A percentile compares a stretch with the other conserved stretches of the same genome.
phyloP scores from a whole-genome alignment of 2,888 invertebrate genomes.

The Xestoiulus laeticollis region DNA sequence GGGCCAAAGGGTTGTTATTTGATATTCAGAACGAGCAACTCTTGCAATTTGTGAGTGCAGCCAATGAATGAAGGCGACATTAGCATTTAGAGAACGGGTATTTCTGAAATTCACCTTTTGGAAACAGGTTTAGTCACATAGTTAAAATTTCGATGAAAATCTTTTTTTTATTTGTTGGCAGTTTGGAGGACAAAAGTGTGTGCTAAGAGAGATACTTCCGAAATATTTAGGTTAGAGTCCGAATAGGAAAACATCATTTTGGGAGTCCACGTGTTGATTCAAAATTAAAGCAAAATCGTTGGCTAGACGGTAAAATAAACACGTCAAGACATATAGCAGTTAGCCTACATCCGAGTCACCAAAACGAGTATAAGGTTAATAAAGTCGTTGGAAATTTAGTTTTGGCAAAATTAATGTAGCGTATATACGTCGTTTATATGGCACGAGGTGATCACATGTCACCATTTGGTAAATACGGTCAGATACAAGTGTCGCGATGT shows the following conservation, averaged over 20 bases:
- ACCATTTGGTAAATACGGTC: neutral
- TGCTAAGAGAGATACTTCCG: neutral
- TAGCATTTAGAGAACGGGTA: neutral
- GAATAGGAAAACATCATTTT: neutral
- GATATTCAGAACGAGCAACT: neutral
- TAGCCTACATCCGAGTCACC: neutral
- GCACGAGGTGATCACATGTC: conserved; percentile 34
- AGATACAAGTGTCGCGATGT: neutral
- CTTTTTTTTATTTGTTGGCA: neutral
- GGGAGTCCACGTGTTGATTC: neutral
- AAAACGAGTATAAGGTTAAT: neutral
- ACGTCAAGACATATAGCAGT: neutral
- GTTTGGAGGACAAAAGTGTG: neutral
- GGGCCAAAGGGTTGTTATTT: neutral
- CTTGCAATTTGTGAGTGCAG: neutral
- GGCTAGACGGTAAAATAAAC: neutral
- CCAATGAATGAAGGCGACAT: neutral
- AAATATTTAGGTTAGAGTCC: conserved; percentile 1
- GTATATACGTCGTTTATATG: neutral
- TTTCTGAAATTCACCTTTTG: neutral
- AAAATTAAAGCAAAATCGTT: too few relatives aligned
- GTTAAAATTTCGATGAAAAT: neutral
- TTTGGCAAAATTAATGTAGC: neutral
- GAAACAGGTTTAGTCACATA: conserved; percentile 8
- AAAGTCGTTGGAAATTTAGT: neutral